Base-by-base conservation (phyloP, 2,888 invertebrate genomes). In the Chymomyza procnemis region DNA sequence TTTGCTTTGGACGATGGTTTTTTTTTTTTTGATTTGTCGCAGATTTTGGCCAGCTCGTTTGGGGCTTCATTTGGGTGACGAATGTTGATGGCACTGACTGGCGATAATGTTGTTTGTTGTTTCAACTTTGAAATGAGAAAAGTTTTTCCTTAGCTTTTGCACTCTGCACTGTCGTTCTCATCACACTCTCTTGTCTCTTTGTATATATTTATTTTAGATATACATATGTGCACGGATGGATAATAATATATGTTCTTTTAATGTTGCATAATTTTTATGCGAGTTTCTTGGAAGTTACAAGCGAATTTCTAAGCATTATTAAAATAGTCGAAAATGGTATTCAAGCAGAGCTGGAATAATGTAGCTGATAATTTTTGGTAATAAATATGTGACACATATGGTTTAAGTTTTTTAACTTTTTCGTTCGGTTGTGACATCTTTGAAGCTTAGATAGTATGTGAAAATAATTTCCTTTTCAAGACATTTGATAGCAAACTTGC, bases 101-200 rank as follows among this genome's bases (percentile, higher is more conserved):
- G 83, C 80, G 85, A 85, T 88, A 88, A 85, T 87, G 69, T 80
- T 79, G 82, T 82, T 88, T 85, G 88, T 50, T 60, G 76, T 83
- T 84, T 78, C 74, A 80, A 80, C 77, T 85, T 87, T 74, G 80
- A 86, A 86, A 86, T 88, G 88, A 86, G 86, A 85, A 86, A 86
- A 86, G 81, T 88, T 88, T 88, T 54, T 14, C 1, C 52, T 34
- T 12, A 34, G 34, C 34, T 34, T 41, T 12, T 1, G 9, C 34
- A 12, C 34, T 41, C 34, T 41, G 1, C 34, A 12, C 34, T 41
- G 1, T 41, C 34, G 2, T 1, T 12, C 6, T 34, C 6, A 12
- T 1, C 12, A 5, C 26, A 26, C 26, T 26, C 30, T 30, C 30
- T 9, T 41, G 34, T 41, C 34, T 41, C 34, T 9, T 1, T 41